These are phyloP conservation scores for Colinus virginianus DNA, from an alignment of 2,113 vertebrate genomes.

Conservation along the genomic window DNA sequence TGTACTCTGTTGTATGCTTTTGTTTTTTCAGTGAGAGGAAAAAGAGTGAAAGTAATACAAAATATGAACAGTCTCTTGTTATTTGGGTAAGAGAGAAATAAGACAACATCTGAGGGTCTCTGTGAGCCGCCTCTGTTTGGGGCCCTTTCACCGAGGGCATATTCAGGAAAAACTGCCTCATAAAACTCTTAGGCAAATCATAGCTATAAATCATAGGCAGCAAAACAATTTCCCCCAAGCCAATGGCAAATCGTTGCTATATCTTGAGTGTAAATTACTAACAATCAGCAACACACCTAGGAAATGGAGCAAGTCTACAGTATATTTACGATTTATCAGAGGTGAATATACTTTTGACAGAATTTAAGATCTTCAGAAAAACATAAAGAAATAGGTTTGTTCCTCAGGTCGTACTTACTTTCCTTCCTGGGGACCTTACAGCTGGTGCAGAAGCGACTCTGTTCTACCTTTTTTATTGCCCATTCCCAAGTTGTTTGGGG, in stretches of 20 bases:
- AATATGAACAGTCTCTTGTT: slow-evolving; percentile 27
- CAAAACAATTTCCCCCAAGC: slow-evolving; percentile 75
- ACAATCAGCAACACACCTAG: slow-evolving; percentile 75
- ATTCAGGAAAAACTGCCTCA: slow-evolving; percentile 73
- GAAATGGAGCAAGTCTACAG: slow-evolving; percentile 70
- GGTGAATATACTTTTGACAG: slow-evolving; percentile 67
- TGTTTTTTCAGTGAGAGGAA: neutral
- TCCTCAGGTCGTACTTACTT: slow-evolving; percentile 57
- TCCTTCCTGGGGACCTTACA: slow-evolving; percentile 19
- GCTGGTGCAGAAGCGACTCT: slow-evolving; percentile 38
- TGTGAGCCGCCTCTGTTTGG: slow-evolving; percentile 48
- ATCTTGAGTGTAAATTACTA: slow-evolving; percentile 75
- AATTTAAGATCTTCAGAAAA: slow-evolving; percentile 71
- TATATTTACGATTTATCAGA: slow-evolving; percentile 75
- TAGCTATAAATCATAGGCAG: slow-evolving; percentile 73
- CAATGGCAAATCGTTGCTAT: slow-evolving; percentile 75
- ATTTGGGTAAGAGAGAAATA: slow-evolving; percentile 59
- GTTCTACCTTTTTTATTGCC: slow-evolving; percentile 49
- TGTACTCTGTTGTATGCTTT: neutral
- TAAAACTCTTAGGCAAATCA: slow-evolving; percentile 77
- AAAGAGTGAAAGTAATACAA: neutral
- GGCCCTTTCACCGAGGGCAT: slow-evolving; percentile 66
- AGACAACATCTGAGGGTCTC: slow-evolving; percentile 46
- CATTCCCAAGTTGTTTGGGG: neutral
- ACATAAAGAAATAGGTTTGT: slow-evolving; percentile 68